phyloP scores from a whole-genome alignment of 2,113 vertebrate species.

The Oncorhynchus mykiss region DNA sequence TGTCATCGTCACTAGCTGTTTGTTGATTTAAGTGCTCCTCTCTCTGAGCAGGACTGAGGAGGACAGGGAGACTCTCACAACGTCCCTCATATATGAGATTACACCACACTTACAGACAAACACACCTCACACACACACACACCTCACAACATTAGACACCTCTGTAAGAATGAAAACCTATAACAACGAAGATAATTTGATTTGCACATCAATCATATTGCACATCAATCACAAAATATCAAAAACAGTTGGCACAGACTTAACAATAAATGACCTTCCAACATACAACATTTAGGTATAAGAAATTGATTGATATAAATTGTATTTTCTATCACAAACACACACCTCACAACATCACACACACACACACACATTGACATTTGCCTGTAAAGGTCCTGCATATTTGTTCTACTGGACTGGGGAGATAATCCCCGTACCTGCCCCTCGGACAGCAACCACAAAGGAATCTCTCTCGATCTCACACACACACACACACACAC shows the following conservation, averaged over 20 bases:
- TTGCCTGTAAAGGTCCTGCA: slow-evolving; percentile 6
- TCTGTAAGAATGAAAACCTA: too few species aligned
- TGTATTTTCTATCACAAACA: background rate
- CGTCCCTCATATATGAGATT: too few species aligned
- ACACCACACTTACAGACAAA: too few species aligned
- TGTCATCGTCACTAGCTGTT: background rate
- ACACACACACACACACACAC: background rate
- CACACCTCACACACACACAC: background rate
- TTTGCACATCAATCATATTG: too few species aligned
- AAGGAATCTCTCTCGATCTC: background rate
- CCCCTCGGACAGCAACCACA: background rate
- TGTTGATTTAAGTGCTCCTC: background rate
- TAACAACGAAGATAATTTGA: too few species aligned
- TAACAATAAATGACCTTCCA: too few species aligned
- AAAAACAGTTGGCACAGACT: background rate
- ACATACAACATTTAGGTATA: too few species aligned
- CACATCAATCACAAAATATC: too few species aligned
- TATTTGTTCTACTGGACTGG: slow-evolving; percentile 3
- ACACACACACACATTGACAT: slow-evolving; percentile 11
- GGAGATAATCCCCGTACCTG: background rate
- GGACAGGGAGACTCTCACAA: too few species aligned
- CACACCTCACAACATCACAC: background rate
- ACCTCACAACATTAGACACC: too few species aligned
- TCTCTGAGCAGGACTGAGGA: background rate
- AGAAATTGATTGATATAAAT: too few species aligned